These are phyloP conservation scores for Macaria notata DNA, from an alignment of 2,888 invertebrate species.

Conservation along the genomic window DNA sequence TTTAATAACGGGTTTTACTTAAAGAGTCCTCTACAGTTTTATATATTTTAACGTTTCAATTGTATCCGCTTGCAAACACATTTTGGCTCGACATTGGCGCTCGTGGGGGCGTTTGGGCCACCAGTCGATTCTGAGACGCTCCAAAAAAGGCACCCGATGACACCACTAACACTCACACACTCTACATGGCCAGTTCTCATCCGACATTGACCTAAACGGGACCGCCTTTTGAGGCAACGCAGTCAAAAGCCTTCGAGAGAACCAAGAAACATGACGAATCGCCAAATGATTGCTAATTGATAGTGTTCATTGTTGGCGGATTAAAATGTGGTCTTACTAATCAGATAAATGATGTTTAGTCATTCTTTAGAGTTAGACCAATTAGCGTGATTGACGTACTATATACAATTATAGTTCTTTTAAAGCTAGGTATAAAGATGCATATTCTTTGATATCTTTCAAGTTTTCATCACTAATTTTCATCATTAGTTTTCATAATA, in stretches of 20 bases:
- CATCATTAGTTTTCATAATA: too few species aligned
- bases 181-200: constrained; percentile 41
- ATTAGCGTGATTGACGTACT: too few species aligned
- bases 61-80: too few species aligned
- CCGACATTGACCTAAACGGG: constrained; percentile 67
- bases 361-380: too few species aligned
- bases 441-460: too few species aligned
- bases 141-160: constrained; percentile 68
- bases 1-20: too few species aligned
- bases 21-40: too few species aligned
- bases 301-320: constrained; percentile 1
- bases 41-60: too few species aligned
- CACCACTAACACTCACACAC: constrained; percentile 47
- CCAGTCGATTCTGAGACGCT: constrained; percentile 54
- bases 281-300: constrained; percentile 11
- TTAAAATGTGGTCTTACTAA: not conserved
- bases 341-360: too few species aligned
- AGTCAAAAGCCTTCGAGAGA: constrained; percentile 58
- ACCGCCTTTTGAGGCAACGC: constrained; percentile 58
- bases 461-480: too few species aligned
- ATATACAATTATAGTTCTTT: too few species aligned
- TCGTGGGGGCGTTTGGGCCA: constrained; percentile 55
- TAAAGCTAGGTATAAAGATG: too few species aligned
- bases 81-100: constrained; percentile 53
- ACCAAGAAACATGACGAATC: constrained; percentile 31